These are phyloP conservation scores for Mallotus villosus DNA, from an alignment of 2,797 vertebrate species.

Conservation along the genomic window DNA sequence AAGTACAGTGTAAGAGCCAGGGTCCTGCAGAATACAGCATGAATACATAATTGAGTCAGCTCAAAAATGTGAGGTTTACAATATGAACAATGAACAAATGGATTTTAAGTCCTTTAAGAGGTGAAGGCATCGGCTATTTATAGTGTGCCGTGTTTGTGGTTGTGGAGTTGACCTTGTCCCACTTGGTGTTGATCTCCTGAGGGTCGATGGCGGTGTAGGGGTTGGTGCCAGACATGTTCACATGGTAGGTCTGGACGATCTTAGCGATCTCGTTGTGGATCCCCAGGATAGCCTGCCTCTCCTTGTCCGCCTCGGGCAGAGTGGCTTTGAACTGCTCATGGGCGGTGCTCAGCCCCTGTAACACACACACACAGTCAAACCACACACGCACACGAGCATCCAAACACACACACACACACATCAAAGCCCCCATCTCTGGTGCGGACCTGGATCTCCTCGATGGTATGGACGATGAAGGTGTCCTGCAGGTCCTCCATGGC, in stretches of 20 bases:
- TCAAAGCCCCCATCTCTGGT: background rate
- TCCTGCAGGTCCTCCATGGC: slow-evolving; percentile 99
- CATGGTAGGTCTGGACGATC: slow-evolving; percentile 97
- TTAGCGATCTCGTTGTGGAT: slow-evolving; percentile 97
- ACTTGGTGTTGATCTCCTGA: slow-evolving; percentile 94
- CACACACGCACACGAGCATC: background rate
- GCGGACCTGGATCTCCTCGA: slow-evolving; percentile 94
- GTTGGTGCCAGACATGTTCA: slow-evolving; percentile 94
- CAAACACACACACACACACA: background rate
- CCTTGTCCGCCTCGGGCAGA: slow-evolving; percentile 94
- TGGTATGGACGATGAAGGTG: slow-evolving; percentile 97
- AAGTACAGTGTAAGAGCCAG: too few species aligned
- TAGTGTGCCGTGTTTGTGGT: background rate
- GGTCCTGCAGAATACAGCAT: too few species aligned
- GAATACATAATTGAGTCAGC: too few species aligned
- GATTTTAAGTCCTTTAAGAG: too few species aligned
- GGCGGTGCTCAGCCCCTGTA: slow-evolving; percentile 91
- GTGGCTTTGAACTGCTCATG: slow-evolving; percentile 99
- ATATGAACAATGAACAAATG: background rate
- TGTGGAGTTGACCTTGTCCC: slow-evolving; percentile 84
- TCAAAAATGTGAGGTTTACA: background rate
- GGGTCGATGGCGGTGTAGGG: slow-evolving; percentile 95
- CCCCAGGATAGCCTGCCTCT: slow-evolving; percentile 92
- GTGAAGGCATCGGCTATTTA: background rate
- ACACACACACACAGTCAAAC: slow-evolving; percentile 21